Evolutionary conservation across 35 echinoderm and acorn worm species (phyloP).

Genomic region (Apostichopus japonicus): DNA sequence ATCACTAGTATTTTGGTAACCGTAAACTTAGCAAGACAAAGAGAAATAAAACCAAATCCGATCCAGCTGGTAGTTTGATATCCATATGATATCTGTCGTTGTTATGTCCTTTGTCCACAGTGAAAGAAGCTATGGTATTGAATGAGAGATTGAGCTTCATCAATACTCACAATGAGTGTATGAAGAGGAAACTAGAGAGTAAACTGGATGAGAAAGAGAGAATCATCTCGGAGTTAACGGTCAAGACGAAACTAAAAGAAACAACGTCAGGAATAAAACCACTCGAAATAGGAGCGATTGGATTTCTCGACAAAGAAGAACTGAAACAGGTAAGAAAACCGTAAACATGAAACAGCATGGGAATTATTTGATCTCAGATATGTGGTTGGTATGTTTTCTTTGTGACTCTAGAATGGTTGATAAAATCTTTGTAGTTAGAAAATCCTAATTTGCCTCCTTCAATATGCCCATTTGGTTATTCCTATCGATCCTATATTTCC

Average conservation of each 20-base stretch:
- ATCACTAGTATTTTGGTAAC: background rate
- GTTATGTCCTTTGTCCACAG: background rate
- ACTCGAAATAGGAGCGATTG: background rate
- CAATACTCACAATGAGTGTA: conserved; percentile 8
- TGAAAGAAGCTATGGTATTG: conserved; percentile 35
- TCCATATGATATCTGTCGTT: background rate
- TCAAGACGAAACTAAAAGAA: background rate
- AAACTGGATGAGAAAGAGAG: conserved; percentile 33
- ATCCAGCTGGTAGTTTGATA: background rate
- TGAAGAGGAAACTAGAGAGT: conserved; percentile 15
- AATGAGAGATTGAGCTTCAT: conserved; percentile 30
- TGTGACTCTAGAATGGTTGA: too few species aligned
- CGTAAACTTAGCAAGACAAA: background rate
- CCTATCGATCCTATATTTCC: too few species aligned
- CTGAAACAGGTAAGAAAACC: background rate
- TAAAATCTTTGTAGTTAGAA: too few species aligned
- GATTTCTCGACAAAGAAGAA: background rate
- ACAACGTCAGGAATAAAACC: background rate
- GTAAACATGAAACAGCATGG: background rate
- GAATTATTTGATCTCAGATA: background rate
- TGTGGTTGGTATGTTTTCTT: too few species aligned
- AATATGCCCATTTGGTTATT: background rate
- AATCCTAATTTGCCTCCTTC: background rate
- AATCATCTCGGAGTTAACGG: conserved; percentile 9
- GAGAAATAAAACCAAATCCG: background rate